Percentiles rank a stretch among this genome's conserved stretches.
These are phyloP conservation scores for Origma solitaria DNA, from an alignment of 2,113 vertebrate species.

Conservation along the genomic window DNA sequence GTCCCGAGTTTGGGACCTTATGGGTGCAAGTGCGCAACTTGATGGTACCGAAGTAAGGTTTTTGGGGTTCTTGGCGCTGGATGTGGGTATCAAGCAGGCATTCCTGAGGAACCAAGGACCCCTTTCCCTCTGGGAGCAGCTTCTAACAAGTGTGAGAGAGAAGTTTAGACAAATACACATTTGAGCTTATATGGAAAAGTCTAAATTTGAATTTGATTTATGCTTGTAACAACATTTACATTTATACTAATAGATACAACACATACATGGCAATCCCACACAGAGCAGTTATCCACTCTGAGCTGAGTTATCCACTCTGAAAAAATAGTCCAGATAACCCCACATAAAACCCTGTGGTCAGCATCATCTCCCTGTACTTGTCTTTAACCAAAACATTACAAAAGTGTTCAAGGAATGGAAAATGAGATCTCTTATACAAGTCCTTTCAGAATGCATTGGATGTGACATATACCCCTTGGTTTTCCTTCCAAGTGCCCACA, in stretches of 20 bases:
- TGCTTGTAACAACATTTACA: neutral
- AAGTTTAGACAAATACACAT: neutral
- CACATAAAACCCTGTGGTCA: neutral
- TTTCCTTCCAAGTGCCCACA: fast-evolving
- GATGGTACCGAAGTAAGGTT: neutral
- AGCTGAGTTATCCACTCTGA: neutral
- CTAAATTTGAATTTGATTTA: neutral
- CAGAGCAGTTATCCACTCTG: neutral
- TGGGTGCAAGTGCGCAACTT: neutral
- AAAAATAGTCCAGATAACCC: neutral
- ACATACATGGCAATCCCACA: neutral
- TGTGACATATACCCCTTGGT: neutral
- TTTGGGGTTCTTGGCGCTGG: neutral
- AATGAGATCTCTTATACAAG: neutral
- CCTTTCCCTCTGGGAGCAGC: neutral
- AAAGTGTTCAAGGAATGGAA: neutral
- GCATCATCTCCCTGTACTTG: neutral
- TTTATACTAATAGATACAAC: neutral
- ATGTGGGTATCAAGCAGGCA: neutral
- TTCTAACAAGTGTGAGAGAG: neutral
- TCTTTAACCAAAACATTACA: neutral
- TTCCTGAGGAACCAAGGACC: neutral
- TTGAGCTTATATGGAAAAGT: neutral
- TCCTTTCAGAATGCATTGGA: neutral
- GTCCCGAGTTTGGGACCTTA: neutral